phyloP scores from a whole-genome alignment of 2,797 vertebrate species.

The Gila robusta region DNA sequence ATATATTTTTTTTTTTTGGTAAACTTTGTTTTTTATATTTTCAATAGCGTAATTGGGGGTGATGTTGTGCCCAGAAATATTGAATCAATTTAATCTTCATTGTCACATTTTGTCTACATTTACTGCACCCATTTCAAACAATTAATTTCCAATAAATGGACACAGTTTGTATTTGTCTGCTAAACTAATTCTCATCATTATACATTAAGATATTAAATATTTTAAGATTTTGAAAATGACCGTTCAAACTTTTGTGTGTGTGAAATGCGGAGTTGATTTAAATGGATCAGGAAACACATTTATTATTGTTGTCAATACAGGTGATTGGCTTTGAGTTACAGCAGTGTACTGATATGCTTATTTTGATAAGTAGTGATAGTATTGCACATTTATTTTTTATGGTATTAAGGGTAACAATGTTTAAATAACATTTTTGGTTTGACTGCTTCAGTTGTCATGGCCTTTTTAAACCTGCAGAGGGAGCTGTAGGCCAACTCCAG shows the following conservation, averaged over 20 bases:
- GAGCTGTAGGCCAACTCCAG: conserved; percentile 29
- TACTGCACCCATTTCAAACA: not conserved
- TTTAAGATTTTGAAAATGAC: not conserved
- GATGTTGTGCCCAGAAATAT: not conserved
- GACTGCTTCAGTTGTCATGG: not conserved
- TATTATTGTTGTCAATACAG: not conserved
- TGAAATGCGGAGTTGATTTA: not conserved
- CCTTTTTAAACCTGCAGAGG: conserved; percentile 16
- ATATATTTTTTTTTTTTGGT: not conserved
- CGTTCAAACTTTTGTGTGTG: not conserved
- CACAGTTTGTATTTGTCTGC: not conserved
- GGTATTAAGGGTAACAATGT: not conserved
- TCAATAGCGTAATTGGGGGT: not conserved
- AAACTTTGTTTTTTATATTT: not conserved
- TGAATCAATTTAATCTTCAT: not conserved
- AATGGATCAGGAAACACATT: not conserved
- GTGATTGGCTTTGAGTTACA: not conserved
- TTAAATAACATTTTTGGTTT: not conserved
- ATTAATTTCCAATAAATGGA: not conserved
- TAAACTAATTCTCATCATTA: not conserved
- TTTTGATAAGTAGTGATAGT: not conserved
- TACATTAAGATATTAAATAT: not conserved
- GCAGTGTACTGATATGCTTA: not conserved
- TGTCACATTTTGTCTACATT: not conserved
- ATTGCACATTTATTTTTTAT: not conserved